Conservation (phyloP, 2,888 invertebrate species). For the Hylaea fasciaria region DNA sequence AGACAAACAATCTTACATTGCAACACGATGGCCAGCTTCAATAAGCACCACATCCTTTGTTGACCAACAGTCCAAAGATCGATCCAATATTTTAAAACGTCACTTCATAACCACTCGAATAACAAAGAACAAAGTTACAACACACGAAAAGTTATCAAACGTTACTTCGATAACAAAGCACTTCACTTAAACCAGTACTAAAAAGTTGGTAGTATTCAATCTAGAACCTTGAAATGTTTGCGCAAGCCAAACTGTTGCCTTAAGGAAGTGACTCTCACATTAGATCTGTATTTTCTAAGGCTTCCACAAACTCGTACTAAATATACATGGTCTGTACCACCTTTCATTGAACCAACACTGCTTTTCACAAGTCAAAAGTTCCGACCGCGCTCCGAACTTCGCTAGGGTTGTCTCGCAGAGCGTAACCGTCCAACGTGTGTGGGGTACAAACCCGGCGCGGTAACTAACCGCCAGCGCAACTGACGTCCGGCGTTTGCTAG, state of each 20-base stretch:
- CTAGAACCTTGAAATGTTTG: neutral
- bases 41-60: conserved; percentile 66
- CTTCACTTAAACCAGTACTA: neutral
- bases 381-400: conserved; percentile 19
- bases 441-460: conserved; percentile 75
- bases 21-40: conserved; percentile 65
- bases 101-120: conserved; percentile 17
- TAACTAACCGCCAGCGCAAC: conserved; percentile 78
- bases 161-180: neutral
- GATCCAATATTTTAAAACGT: conserved; percentile 34
- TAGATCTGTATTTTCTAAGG: neutral
- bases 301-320: conserved; percentile 3
- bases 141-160: too few species aligned
- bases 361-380: conserved; percentile 13
- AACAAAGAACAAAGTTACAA: neutral
- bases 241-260: neutral
- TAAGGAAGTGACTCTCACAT: neutral
- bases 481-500: conserved; percentile 74
- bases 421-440: conserved; percentile 66
- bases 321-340: conserved; percentile 1
- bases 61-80: conserved; percentile 32
- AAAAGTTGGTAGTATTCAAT: neutral
- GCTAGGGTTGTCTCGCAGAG: conserved; percentile 33
- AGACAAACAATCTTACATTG: conserved; percentile 62
- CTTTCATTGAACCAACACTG: conserved; percentile 5